phyloP scores from a whole-genome alignment of 2,888 invertebrate species.

The Drosophila sordidula region DNA sequence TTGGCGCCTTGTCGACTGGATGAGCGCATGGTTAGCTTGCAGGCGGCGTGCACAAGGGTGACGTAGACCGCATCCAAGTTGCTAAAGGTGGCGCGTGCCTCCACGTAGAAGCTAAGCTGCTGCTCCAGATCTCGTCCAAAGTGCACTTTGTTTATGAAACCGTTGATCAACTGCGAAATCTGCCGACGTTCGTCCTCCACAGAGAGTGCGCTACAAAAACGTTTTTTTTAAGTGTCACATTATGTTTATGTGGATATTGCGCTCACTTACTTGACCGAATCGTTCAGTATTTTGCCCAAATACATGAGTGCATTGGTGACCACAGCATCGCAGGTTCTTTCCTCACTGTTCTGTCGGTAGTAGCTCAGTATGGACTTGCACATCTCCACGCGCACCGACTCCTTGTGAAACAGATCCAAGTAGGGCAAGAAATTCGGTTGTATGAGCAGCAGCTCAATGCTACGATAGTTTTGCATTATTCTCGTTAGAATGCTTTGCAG shows the following conservation, averaged over 20 bases:
- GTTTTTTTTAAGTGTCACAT: not conserved
- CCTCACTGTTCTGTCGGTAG: conserved; percentile 86
- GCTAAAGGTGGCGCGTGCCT: conserved; percentile 94
- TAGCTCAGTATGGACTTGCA: conserved; percentile 92
- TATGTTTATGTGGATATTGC: not conserved
- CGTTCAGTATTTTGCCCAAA: conserved; percentile 95
- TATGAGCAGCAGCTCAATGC: conserved; percentile 92
- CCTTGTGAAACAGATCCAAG: conserved; percentile 95
- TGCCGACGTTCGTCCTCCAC: conserved; percentile 96
- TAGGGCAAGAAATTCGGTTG: conserved; percentile 97
- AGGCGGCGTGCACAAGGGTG: conserved; percentile 95
- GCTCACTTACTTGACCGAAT: conserved; percentile 93
- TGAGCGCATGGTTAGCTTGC: conserved; percentile 90
- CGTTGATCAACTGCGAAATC: conserved; percentile 93
- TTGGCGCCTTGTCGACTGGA: conserved; percentile 90
- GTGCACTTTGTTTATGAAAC: conserved; percentile 91
- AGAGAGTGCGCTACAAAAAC: conserved; percentile 90
- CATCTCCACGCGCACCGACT: conserved; percentile 92
- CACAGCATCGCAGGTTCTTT: conserved; percentile 90
- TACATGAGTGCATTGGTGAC: conserved; percentile 95
- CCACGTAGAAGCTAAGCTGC: conserved; percentile 96
- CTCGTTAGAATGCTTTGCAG: conserved; percentile 91
- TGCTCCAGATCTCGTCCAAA: conserved; percentile 95
- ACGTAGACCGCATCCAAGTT: conserved; percentile 95
- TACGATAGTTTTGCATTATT: conserved; percentile 90